A percentile compares a stretch with the other conserved stretches of the same genome.
Conservation (phyloP, 2,888 invertebrate species). For the Aleiodes alternator region DNA sequence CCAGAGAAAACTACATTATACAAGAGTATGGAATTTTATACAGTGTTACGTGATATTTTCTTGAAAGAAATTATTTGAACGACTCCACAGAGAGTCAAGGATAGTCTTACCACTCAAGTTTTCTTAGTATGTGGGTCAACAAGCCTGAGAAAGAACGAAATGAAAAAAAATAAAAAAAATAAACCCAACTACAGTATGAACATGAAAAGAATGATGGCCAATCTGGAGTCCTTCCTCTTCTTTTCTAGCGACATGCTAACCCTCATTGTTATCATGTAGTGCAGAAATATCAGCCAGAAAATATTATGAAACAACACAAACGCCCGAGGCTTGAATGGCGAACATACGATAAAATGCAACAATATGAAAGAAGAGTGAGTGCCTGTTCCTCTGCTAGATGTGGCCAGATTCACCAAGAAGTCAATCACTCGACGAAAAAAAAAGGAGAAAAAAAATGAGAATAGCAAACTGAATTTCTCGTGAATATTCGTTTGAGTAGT, state of each 20-base stretch:
- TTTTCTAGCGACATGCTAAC: background rate
- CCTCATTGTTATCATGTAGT: background rate
- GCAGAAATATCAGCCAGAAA: slow-evolving; percentile 7
- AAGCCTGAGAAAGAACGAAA: slow-evolving; percentile 8
- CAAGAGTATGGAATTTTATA: slow-evolving; percentile 32
- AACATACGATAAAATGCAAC: slow-evolving; percentile 5
- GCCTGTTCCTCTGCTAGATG: background rate
- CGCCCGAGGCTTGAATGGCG: background rate
- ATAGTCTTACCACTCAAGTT: slow-evolving; percentile 15
- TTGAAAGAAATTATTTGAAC: slow-evolving; percentile 46
- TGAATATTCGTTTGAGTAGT: slow-evolving; percentile 7
- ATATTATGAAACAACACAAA: slow-evolving; percentile 4
- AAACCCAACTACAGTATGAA: background rate
- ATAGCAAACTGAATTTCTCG: slow-evolving; percentile 13
- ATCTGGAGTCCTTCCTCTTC: background rate
- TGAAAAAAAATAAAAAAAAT: too few species aligned
- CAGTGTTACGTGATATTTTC: slow-evolving; percentile 33
- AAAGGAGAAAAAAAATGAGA: background rate
- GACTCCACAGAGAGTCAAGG: slow-evolving; percentile 38
- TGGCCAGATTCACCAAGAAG: background rate
- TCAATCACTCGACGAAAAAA: background rate
- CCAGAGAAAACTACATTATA: slow-evolving; percentile 44
- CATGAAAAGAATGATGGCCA: slow-evolving; percentile 18
- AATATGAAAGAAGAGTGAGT: slow-evolving; percentile 10
- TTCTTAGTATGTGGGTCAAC: slow-evolving; percentile 43